phyloP scores from a whole-genome alignment of 2,888 invertebrate species.

The Melieria crassipennis region DNA sequence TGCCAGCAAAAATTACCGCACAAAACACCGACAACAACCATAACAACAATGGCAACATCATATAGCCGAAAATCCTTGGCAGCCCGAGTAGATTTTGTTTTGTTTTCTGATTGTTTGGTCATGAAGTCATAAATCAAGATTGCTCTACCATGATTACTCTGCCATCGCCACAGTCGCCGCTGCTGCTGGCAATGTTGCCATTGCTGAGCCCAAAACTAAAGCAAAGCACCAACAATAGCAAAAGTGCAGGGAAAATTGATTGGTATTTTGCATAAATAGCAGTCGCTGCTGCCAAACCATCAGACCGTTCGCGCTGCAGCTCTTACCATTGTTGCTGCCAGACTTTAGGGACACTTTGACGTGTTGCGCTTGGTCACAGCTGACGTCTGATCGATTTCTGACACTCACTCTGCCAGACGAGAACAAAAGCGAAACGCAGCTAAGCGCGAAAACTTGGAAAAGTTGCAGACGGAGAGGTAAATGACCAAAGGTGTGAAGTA shows the following conservation, averaged over 20 bases:
- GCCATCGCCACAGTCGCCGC: slow-evolving; percentile 32
- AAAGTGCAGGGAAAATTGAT: slow-evolving; percentile 28
- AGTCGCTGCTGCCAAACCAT: slow-evolving; percentile 29
- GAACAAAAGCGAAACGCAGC: slow-evolving; percentile 2
- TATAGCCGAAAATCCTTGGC: not conserved
- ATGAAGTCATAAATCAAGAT: slow-evolving; percentile 55
- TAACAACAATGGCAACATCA: not conserved
- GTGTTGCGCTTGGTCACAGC: slow-evolving; percentile 29
- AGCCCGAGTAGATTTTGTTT: slow-evolving; percentile 25
- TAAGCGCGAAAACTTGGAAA: not conserved
- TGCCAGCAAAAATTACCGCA: not conserved
- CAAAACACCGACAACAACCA: not conserved
- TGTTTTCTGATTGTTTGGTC: slow-evolving; percentile 48
- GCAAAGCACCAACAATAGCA: not conserved
- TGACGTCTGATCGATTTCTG: slow-evolving; percentile 51
- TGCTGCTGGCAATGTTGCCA: slow-evolving; percentile 17
- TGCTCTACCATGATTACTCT: slow-evolving; percentile 45
- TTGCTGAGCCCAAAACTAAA: slow-evolving; percentile 12
- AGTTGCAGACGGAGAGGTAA: not conserved
- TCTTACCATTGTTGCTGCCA: not conserved
- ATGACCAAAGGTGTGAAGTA: slow-evolving; percentile 47
- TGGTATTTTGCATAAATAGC: slow-evolving; percentile 48
- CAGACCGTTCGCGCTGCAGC: not conserved
- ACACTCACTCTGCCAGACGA: slow-evolving; percentile 22
- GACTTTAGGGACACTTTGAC: slow-evolving; percentile 30